Evolutionary conservation across 2,797 vertebrate genomes (phyloP).

Genomic region (Calcarius lapponicus): DNA sequence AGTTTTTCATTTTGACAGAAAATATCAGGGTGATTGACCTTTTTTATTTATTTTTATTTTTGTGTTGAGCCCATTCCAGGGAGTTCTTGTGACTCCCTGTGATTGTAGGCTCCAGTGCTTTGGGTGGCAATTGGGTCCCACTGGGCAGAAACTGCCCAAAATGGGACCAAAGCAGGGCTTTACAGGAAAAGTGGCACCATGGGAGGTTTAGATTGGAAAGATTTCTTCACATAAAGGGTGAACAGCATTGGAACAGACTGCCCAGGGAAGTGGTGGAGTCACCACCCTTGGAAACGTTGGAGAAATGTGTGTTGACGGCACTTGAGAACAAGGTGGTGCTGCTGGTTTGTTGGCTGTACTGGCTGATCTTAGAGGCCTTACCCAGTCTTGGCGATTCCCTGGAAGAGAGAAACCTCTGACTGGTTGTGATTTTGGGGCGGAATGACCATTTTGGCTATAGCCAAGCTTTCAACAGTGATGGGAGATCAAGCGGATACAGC

Average conservation of each 20-base stretch:
- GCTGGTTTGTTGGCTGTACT: background rate
- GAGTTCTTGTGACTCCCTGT: background rate
- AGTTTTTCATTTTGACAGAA: background rate
- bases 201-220: background rate
- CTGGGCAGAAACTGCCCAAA: background rate
- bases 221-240: background rate
- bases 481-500: background rate
- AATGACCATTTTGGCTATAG: background rate
- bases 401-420: background rate
- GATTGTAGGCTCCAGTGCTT: background rate
- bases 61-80: background rate
- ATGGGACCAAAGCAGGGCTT: background rate
- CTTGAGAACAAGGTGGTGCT: background rate
- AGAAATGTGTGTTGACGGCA: background rate
- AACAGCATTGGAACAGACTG: background rate
- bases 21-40: background rate
- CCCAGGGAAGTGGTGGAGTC: background rate
- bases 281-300: background rate
- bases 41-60: background rate
- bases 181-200: background rate
- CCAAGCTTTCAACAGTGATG: background rate
- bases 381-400: background rate
- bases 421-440: background rate
- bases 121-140: background rate
- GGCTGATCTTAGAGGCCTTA: no score